Conservation (phyloP, 2,888 invertebrate genomes). For the Linnaemya tessellans region DNA sequence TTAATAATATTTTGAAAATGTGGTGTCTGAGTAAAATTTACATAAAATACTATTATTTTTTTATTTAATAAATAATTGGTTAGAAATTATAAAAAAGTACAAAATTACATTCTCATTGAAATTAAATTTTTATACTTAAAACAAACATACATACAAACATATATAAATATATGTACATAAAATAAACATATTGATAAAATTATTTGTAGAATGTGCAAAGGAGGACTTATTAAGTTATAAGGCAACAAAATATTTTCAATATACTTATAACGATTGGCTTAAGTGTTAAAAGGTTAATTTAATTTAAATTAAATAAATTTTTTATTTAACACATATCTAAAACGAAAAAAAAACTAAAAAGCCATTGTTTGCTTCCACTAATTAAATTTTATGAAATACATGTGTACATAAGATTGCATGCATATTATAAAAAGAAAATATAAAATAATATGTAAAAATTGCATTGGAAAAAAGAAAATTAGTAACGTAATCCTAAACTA, state of each 20-base stretch:
- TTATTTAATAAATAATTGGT: constrained; percentile 54
- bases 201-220: constrained; percentile 72
- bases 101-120: constrained; percentile 73
- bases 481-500: constrained; percentile 9
- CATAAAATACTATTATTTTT: constrained; percentile 46
- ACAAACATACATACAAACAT: not conserved
- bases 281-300: constrained; percentile 11
- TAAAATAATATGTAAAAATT: not conserved
- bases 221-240: constrained; percentile 57
- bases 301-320: constrained; percentile 21
- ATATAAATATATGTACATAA: constrained; percentile 50
- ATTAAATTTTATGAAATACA: constrained; percentile 6
- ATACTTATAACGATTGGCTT: constrained; percentile 12
- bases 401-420: not conserved
- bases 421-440: not conserved
- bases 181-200: constrained; percentile 72
- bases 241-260: constrained; percentile 30
- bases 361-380: constrained; percentile 52
- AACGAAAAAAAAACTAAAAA: constrained; percentile 31
- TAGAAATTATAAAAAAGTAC: constrained; percentile 68
- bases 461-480: not conserved
- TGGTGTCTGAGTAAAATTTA: constrained; percentile 67
- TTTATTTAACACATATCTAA: constrained; percentile 59
- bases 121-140: constrained; percentile 74
- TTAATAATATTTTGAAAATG: constrained; percentile 67